Evolutionary conservation across 2,113 vertebrate species (phyloP).

Genomic region (Ailurus styani): DNA sequence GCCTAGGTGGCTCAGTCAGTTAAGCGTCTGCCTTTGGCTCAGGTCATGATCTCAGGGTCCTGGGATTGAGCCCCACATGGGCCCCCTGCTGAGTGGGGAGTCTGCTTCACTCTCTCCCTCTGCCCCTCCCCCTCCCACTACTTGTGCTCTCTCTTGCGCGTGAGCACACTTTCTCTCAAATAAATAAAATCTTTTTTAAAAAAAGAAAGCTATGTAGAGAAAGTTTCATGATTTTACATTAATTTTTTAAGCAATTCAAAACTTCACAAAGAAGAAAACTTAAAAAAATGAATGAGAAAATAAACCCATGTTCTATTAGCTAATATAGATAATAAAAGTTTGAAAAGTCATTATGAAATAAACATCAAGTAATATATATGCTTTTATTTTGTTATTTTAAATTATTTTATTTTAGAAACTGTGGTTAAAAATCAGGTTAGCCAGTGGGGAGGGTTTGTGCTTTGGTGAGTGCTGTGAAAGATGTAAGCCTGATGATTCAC

Average conservation of each 20-base stretch:
- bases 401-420: constrained; percentile 3
- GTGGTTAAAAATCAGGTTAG: not conserved
- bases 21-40: too few relatives aligned
- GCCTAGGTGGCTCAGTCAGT: not conserved
- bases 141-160: not conserved
- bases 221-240: not conserved
- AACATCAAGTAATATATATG: not conserved
- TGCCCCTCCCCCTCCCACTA: not conserved
- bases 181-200: not conserved
- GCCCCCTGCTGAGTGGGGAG: not conserved
- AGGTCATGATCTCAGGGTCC: too few relatives aligned
- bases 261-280: not conserved
- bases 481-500: too few relatives aligned
- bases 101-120: not conserved
- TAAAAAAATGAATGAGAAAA: constrained; percentile 23
- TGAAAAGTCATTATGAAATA: not conserved
- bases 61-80: too few relatives aligned
- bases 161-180: not conserved
- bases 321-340: not conserved
- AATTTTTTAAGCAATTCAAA: constrained; percentile 14
- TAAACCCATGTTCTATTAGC: not conserved
- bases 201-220: not conserved
- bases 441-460: too few relatives aligned
- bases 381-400: not conserved
- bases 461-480: too few relatives aligned